phyloP scores from a whole-genome alignment of 2,797 vertebrate genomes.

The Hypotaenidia philippensis region DNA sequence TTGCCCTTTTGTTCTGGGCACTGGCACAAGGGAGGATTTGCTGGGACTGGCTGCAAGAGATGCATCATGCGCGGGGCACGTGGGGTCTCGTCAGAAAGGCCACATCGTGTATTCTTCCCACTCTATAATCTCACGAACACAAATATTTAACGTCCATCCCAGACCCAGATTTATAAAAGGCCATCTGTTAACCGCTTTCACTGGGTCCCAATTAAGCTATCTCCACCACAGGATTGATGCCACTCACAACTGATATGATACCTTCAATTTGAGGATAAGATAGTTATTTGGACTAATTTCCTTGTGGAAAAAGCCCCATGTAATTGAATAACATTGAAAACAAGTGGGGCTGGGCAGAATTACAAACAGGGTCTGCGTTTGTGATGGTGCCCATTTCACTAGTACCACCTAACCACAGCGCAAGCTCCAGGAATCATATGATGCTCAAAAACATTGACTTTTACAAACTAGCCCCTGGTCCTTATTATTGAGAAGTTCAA shows the following conservation, averaged over 20 bases:
- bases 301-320: neutral
- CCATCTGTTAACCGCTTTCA: neutral
- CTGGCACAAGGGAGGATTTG: neutral
- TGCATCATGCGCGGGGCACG: rapidly evolving
- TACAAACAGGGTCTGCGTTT: rapidly evolving
- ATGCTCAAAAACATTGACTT: neutral
- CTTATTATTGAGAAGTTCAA: slow-evolving; percentile 5
- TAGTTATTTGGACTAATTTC: slow-evolving; percentile 22
- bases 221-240: neutral
- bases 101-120: neutral
- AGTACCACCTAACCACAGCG: neutral
- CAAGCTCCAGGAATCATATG: neutral
- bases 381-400: neutral
- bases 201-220: slow-evolving; percentile 5
- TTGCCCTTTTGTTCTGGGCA: neutral
- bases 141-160: neutral
- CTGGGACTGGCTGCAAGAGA: neutral
- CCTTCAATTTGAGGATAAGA: neutral
- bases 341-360: neutral
- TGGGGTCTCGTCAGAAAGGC: neutral
- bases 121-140: neutral
- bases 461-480: neutral
- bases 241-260: neutral
- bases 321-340: neutral
- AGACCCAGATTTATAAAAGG: slow-evolving; percentile 5